These are phyloP conservation scores for Acrocyrtus sp. DNA, from an alignment of 2,888 invertebrate species.

Conservation along the genomic window DNA sequence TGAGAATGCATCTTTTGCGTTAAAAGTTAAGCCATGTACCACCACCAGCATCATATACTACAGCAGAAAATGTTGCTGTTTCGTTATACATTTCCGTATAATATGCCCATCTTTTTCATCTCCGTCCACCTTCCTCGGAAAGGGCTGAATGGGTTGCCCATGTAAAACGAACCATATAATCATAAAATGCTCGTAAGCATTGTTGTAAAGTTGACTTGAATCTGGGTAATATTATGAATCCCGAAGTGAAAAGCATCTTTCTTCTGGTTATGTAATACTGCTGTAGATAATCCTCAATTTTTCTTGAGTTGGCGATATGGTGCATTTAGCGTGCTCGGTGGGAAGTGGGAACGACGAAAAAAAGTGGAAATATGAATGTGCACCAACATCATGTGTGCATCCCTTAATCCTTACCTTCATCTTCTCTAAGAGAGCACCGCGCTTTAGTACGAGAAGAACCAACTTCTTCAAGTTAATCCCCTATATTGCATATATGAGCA, in stretches of 20 bases:
- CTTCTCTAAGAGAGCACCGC: slow-evolving; percentile 1
- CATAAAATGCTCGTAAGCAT: slow-evolving; percentile 2
- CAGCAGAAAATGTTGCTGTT: slow-evolving; percentile 24
- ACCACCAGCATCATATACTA: not conserved
- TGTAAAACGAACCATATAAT: slow-evolving; percentile 19
- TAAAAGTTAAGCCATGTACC: slow-evolving; percentile 22
- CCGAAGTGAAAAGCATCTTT: slow-evolving; percentile 2
- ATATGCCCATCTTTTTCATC: slow-evolving; percentile 4
- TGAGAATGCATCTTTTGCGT: slow-evolving; percentile 28
- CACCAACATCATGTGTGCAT: slow-evolving; percentile 21
- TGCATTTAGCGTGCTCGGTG: not conserved
- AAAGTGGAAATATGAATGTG: slow-evolving; percentile 39
- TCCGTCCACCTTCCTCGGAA: no score
- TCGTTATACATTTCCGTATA: slow-evolving; percentile 7
- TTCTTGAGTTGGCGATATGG: slow-evolving; percentile 11
- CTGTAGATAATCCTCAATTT: no score
- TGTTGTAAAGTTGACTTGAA: slow-evolving; percentile 16
- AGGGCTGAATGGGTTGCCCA: slow-evolving; percentile 36
- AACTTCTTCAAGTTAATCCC: slow-evolving; percentile 19
- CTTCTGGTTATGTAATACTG: no score
- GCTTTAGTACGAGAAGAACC: not conserved
- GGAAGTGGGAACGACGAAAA: slow-evolving; percentile 23
- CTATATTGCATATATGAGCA: not conserved
- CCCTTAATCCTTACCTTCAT: slow-evolving; percentile 26
- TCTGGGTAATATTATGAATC: no score